Percentiles rank a stretch among this genome's conserved stretches.
phyloP scores from a whole-genome alignment of 2,113 vertebrate species.

The Hemiscyllium ocellatum region DNA sequence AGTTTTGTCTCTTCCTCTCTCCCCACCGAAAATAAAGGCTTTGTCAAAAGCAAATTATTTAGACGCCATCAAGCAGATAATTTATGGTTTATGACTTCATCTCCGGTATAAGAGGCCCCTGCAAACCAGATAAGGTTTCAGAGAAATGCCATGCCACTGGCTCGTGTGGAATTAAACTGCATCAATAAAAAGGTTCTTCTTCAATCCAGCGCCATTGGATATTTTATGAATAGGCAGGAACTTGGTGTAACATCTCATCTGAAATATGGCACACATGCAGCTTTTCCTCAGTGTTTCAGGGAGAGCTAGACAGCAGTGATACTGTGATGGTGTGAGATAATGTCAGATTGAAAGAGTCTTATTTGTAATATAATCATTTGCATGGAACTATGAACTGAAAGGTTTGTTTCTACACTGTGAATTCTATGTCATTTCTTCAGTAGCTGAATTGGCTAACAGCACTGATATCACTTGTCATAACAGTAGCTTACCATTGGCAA shows the following conservation, averaged over 20 bases:
- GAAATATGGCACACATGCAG: not conserved
- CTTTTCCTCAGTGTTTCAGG: no score
- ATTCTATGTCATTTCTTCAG: not conserved
- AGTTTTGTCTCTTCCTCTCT: not conserved
- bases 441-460: not conserved
- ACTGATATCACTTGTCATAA: not conserved
- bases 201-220: not conserved
- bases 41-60: not conserved
- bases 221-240: not conserved
- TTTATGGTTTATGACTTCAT: not conserved
- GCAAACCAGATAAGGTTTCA: not conserved
- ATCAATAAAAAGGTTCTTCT: not conserved
- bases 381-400: not conserved
- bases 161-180: not conserved
- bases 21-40: not conserved
- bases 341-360: not conserved
- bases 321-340: not conserved
- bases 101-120: not conserved
- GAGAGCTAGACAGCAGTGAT: not conserved
- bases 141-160: not conserved
- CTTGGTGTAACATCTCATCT: not conserved
- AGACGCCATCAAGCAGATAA: not conserved
- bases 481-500: not conserved
- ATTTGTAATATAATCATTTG: not conserved
- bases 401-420: not conserved